Base-by-base conservation (phyloP, 2,888 invertebrate species). In the Nomada hirtipes region DNA sequence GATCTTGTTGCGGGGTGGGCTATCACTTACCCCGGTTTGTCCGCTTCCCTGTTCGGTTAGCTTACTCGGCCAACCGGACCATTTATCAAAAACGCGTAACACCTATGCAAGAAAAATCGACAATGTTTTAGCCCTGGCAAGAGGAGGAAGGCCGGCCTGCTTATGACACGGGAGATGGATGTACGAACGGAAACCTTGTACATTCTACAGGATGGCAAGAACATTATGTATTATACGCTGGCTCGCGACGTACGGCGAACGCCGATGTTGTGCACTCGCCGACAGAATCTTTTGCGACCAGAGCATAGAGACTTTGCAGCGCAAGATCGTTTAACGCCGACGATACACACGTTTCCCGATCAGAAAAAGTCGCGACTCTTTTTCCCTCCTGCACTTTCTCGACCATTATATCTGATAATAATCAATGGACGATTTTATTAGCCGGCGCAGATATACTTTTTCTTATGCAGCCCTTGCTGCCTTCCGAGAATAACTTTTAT, bases 41-140 rank as follows among this genome's bases (percentile, higher is more conserved):
- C 60, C 50, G 57, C 52, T 65, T 55, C 63, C 52, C 42, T 55
- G 70, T 44, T 70, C 53, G 76, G 74, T 68, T 76, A 69, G 36
- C 65, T 71, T 79, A 69, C 67, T 65, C 76, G 82, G 65, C 82
- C 74, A 72, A 75, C 79, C 76, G 72, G 36, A 84, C 86, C 90
- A 91, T 91, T 91, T 90, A 90, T 91, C 91, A 91, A 90, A 90
- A 87, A 84, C 84, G 86, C 87, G 72, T 85, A 89, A 89, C 88
- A 89, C 88, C 89, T 90, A 90, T 91, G 91, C 90, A 89, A 91
- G 91, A 91, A 91, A 91, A 91, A 91, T 91, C 90, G 91, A 90
- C 89, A 87, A 89, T 90, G 91, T 91, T 91, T 90, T 88, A 88
- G 88, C 88, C 85, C 83, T 55, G 60, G 76, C 76, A 75, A 85